Evolutionary conservation across 2,797 vertebrate species (phyloP).

Genomic region (Micrastur ruficollis): DNA sequence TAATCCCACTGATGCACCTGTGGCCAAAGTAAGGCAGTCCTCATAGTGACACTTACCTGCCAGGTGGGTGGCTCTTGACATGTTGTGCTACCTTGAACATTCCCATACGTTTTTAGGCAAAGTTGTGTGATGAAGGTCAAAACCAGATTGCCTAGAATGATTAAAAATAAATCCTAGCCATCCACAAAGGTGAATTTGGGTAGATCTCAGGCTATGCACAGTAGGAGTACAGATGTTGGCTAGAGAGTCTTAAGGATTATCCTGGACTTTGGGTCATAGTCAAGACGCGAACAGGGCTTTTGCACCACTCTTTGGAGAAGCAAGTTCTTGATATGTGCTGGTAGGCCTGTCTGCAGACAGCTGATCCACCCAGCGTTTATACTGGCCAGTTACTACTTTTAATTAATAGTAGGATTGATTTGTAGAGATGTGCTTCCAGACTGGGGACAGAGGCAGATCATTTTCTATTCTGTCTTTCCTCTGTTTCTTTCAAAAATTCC

Average conservation of each 20-base stretch:
- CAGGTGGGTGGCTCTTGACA: no score
- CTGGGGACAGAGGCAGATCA: background rate
- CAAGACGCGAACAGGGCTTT: background rate
- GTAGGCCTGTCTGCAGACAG: background rate
- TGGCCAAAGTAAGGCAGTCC: background rate
- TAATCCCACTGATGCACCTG: background rate
- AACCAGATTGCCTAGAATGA: background rate
- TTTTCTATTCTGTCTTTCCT: background rate
- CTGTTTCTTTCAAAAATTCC: background rate
- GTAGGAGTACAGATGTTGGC: background rate
- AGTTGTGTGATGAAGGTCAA: background rate
- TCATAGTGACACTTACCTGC: background rate
- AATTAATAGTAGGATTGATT: background rate
- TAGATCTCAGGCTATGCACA: background rate
- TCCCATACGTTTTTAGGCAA: background rate
- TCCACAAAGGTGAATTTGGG: background rate
- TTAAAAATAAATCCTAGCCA: background rate
- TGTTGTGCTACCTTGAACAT: background rate
- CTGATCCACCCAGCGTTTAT: background rate
- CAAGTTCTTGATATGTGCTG: background rate
- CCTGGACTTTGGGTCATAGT: background rate
- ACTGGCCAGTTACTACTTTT: background rate
- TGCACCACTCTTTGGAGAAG: background rate
- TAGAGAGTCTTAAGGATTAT: background rate
- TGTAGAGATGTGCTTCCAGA: background rate